These are phyloP conservation scores for Parnassius apollo DNA, from an alignment of 2,888 invertebrate species.

Conservation along the genomic window DNA sequence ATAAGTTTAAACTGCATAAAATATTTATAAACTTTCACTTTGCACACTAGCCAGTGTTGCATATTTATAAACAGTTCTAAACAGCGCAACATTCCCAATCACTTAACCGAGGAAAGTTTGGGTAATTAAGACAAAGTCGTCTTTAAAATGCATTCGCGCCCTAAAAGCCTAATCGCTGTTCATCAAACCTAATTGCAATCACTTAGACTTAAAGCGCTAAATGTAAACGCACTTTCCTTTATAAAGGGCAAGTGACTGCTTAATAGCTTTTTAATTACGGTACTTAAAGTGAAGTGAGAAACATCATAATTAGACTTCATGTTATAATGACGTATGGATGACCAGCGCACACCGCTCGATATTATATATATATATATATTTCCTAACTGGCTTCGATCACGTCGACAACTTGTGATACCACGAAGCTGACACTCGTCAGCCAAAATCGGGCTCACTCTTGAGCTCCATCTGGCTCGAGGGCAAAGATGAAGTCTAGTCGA, in stretches of 20 bases:
- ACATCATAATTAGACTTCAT: neutral
- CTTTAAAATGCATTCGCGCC: slow-evolving; percentile 14
- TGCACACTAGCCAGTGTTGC: no score
- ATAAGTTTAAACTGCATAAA: no score
- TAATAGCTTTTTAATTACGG: slow-evolving; percentile 10
- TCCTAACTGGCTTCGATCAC: no score
- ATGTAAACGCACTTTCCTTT: neutral
- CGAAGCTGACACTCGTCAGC: no score
- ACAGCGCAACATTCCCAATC: slow-evolving; percentile 5
- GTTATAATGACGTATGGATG: no score
- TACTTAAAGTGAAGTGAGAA: slow-evolving; percentile 2
- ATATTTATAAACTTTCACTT: no score
- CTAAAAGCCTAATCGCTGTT: slow-evolving; percentile 14
- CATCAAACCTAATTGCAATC: slow-evolving; percentile 12
- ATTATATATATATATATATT: no score
- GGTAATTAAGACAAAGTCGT: slow-evolving; percentile 2
- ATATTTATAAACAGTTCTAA: neutral
- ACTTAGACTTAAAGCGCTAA: neutral
- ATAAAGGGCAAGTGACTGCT: slow-evolving; percentile 3
- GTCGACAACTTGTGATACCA: no score
- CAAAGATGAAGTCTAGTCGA: no score
- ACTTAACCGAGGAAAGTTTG: slow-evolving; percentile 6
- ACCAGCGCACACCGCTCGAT: no score
- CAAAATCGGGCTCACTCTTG: no score
- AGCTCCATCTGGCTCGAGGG: no score